Percentiles rank a stretch among this genome's conserved stretches.
Evolutionary conservation across 2,113 vertebrate species (phyloP).

Genomic region (Labeo rohita): DNA sequence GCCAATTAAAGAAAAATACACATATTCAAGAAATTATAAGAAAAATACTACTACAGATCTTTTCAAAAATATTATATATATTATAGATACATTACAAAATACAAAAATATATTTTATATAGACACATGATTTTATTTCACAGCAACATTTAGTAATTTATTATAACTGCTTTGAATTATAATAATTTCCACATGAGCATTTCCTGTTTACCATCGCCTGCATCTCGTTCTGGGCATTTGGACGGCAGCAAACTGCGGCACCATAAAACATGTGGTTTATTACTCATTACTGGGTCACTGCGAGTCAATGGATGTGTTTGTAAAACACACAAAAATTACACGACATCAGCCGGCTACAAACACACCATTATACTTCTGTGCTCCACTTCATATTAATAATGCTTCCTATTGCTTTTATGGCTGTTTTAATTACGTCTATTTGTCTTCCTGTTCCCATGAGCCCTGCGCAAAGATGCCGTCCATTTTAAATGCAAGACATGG

Average conservation of each 20-base stretch:
- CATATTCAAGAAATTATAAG: too few relatives aligned
- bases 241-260: conserved; percentile 46
- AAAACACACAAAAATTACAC: conserved; percentile 11
- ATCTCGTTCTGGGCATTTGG: not conserved
- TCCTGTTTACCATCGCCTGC: not conserved
- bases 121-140: not conserved
- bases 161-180: not conserved
- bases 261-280: conserved; percentile 68
- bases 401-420: conserved; percentile 67
- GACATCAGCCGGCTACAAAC: conserved; percentile 4
- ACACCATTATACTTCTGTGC: conserved; percentile 62
- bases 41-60: too few relatives aligned
- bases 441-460: conserved; percentile 69
- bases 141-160: not conserved
- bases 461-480: conserved; percentile 67
- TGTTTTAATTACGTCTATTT: conserved; percentile 78
- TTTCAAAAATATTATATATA: too few relatives aligned
- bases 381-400: conserved; percentile 75
- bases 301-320: conserved; percentile 1
- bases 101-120: too few relatives aligned
- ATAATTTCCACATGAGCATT: not conserved
- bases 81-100: too few relatives aligned
- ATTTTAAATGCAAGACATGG: conserved; percentile 60
- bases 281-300: conserved; percentile 14
- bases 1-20: too few relatives aligned